Conservation (phyloP, 1,140 invertebrate species). For the Drosophila neocordata region DNA sequence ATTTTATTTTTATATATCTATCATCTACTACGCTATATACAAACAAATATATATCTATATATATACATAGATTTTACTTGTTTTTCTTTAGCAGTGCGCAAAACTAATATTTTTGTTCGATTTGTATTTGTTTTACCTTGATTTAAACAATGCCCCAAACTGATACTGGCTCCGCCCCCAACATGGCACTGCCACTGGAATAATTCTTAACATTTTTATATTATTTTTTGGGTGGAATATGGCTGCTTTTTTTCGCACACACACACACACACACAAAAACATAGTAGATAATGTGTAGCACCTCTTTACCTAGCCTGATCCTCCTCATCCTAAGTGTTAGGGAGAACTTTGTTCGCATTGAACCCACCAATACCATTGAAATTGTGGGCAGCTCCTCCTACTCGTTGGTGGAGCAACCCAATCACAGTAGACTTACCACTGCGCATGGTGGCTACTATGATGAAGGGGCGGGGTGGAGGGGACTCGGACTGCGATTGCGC, state of each 20-base stretch:
- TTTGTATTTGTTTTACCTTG: slow-evolving; percentile 80
- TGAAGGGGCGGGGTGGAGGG: background rate
- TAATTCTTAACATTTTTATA: slow-evolving; percentile 13
- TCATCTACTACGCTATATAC: background rate
- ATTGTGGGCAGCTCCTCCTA: slow-evolving; percentile 66
- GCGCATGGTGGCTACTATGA: slow-evolving; percentile 58
- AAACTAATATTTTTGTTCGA: slow-evolving; percentile 70
- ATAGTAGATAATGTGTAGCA: background rate
- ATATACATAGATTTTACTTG: slow-evolving; percentile 14
- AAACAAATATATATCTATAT: slow-evolving; percentile 5
- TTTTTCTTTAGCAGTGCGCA: slow-evolving; percentile 48
- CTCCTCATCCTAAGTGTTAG: background rate
- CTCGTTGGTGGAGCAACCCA: slow-evolving; percentile 55
- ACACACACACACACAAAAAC: slow-evolving; percentile 16
- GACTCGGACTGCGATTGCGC: slow-evolving; percentile 58
- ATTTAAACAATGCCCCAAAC: slow-evolving; percentile 49
- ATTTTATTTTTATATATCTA: background rate
- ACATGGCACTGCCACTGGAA: slow-evolving; percentile 58
- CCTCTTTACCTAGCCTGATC: background rate
- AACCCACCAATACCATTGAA: slow-evolving; percentile 46
- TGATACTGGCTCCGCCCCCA: slow-evolving; percentile 58
- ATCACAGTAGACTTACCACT: slow-evolving; percentile 66
- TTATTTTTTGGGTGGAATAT: slow-evolving; percentile 42
- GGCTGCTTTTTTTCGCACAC: slow-evolving; percentile 53
- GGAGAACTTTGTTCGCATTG: background rate